A percentile compares a stretch with the other conserved stretches of the same genome.
Evolutionary conservation across 1,140 invertebrate species (phyloP).

Genomic region (Grapholita molesta): DNA sequence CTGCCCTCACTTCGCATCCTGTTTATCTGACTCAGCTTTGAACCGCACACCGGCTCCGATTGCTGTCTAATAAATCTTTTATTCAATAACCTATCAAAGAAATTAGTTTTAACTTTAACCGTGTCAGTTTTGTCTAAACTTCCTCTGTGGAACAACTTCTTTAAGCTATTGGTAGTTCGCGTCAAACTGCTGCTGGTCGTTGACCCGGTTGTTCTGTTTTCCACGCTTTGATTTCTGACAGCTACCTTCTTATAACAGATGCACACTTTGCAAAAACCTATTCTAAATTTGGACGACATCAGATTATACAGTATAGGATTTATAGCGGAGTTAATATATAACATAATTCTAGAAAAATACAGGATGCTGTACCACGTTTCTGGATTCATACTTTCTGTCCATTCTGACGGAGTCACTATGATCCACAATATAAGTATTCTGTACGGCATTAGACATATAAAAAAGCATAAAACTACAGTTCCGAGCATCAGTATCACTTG

Average conservation of each 20-base stretch:
- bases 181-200: slow-evolving; percentile 77
- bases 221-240: slow-evolving; percentile 44
- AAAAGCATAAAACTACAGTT: slow-evolving; percentile 91
- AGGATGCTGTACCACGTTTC: slow-evolving; percentile 88
- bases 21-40: slow-evolving; percentile 48
- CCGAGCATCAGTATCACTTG: slow-evolving; percentile 91
- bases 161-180: slow-evolving; percentile 67
- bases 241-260: slow-evolving; percentile 68
- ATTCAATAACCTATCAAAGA: slow-evolving; percentile 62
- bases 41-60: slow-evolving; percentile 59
- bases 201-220: slow-evolving; percentile 72
- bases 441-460: slow-evolving; percentile 91
- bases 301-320: slow-evolving; percentile 91
- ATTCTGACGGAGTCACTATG: slow-evolving; percentile 81
- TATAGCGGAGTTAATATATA: slow-evolving; percentile 90
- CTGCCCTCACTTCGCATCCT: slow-evolving; percentile 63
- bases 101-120: slow-evolving; percentile 45
- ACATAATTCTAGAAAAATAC: slow-evolving; percentile 91
- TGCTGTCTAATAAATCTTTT: slow-evolving; percentile 65
- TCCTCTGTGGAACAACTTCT: slow-evolving; percentile 70
- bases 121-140: slow-evolving; percentile 66
- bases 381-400: slow-evolving; percentile 80
- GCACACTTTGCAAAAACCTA: slow-evolving; percentile 84
- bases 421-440: slow-evolving; percentile 90
- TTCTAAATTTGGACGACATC: slow-evolving; percentile 92